Base-by-base conservation (phyloP, 2,888 invertebrate species). In the Hirudinaria manillensis region DNA sequence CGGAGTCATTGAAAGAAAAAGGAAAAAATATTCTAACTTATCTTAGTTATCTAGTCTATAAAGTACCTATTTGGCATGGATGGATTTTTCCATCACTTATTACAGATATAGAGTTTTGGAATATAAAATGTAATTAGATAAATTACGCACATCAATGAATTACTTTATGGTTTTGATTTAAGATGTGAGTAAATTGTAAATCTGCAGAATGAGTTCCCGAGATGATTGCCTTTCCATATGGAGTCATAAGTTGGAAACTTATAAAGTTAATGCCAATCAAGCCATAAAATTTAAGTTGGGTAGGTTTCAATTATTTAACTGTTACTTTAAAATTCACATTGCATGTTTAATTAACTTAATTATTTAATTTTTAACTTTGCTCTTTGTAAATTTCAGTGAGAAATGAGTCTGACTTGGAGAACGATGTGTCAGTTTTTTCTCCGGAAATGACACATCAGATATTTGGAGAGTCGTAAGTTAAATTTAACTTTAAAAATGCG, bases 391-490 rank as follows among this genome's bases (percentile, higher is more conserved):
- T 36, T 80, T 72, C 80, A 85, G 85, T 85, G 24, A 79, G 83
- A 56, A 77, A 81, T 4, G 81, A 81, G 36, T 76, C 79, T 2
- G 85, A 85, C 76, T 32, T 84, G 0, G 79, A 81, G 61, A 81
- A 82, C 79, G 81, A 83, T 27, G 32, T 21, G n/a, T 6, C 38
- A 6, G 78, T 75, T 4, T 85, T 85, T 78, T 78, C 80, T 32
- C 84, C 85, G 24, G 84, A 84, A 29, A 84, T 85, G 84, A 81
- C 82, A 13, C 85, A 85, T 78, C 85, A 85, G 77, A 71, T 85
- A 16, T 85, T 85, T 82, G 85, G 85, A 68, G 84, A 84, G 74
- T 82, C 83, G 84, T 84, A 79, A 80, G 82, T 80, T 34, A 13
- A 68, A 29, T 34, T n/a, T 1, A 10, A 13, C 13, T 2, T 68